These are phyloP conservation scores for Aphodius granarius DNA, from an alignment of 2,888 invertebrate species.

Conservation along the genomic window DNA sequence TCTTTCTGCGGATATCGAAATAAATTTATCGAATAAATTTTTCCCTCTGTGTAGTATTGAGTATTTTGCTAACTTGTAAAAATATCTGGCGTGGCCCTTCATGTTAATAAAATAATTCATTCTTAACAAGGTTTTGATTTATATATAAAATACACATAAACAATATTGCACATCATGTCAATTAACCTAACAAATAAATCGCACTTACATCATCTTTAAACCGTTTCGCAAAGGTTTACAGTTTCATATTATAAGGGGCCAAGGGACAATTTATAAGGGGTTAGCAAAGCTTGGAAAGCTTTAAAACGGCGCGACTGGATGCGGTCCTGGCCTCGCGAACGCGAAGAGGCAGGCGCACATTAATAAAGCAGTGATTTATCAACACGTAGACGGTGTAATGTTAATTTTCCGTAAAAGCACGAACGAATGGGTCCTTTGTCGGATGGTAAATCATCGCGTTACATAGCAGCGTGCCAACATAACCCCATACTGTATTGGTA, in stretches of 20 bases:
- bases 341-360: background rate
- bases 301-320: background rate
- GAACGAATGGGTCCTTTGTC: background rate
- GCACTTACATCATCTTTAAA: background rate
- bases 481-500: background rate
- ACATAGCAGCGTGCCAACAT: background rate
- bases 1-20: too few species aligned
- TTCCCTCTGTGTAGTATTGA: too few species aligned
- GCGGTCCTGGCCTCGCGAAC: background rate
- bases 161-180: background rate
- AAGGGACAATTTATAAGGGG: background rate
- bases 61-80: too few species aligned
- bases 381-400: background rate
- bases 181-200: background rate
- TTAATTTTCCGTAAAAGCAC: conserved; percentile 3
- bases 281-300: background rate
- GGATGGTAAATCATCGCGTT: background rate
- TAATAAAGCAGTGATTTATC: background rate
- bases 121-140: too few species aligned
- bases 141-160: background rate
- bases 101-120: too few species aligned
- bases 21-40: too few species aligned
- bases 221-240: background rate
- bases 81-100: too few species aligned
- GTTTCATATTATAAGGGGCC: background rate